phyloP scores from a whole-genome alignment of 2,113 vertebrate species.

The Entomyzon cyanotis region DNA sequence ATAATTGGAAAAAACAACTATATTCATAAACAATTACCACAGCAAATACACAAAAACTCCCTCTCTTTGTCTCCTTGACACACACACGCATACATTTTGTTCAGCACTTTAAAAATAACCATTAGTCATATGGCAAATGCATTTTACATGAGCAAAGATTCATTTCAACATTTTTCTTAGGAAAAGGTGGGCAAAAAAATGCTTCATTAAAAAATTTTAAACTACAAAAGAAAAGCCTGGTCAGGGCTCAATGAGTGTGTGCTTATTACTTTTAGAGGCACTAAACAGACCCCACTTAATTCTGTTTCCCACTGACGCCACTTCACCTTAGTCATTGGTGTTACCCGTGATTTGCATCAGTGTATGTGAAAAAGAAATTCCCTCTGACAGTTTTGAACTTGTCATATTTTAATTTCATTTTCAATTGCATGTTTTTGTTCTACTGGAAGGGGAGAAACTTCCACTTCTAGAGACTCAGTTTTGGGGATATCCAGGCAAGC shows the following conservation, averaged over 20 bases:
- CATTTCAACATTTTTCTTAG: not conserved
- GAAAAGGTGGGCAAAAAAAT: not conserved
- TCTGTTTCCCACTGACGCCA: slow-evolving; percentile 42
- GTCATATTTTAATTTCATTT: slow-evolving; percentile 17
- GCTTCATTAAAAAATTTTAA: slow-evolving; percentile 4
- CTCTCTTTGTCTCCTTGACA: not conserved
- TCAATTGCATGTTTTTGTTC: not conserved
- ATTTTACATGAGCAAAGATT: slow-evolving; percentile 15
- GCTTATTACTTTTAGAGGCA: not conserved
- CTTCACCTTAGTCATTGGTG: slow-evolving; percentile 23
- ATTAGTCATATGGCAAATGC: slow-evolving; percentile 14
- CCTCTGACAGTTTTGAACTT: slow-evolving; percentile 48
- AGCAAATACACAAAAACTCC: slow-evolving; percentile 9
- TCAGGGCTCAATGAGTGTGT: not conserved
- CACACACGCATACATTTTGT: not conserved
- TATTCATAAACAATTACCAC: slow-evolving; percentile 29
- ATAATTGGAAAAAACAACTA: slow-evolving; percentile 36
- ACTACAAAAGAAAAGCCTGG: not conserved
- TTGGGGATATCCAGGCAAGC: accelerated
- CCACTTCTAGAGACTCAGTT: not conserved
- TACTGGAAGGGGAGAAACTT: not conserved
- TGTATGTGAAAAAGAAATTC: not conserved
- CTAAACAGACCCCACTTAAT: not conserved
- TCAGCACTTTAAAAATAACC: slow-evolving; percentile 19
- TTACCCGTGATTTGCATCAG: slow-evolving; percentile 31